phyloP scores from a whole-genome alignment of 2,888 invertebrate species.

The Agriopis leucophaearia region DNA sequence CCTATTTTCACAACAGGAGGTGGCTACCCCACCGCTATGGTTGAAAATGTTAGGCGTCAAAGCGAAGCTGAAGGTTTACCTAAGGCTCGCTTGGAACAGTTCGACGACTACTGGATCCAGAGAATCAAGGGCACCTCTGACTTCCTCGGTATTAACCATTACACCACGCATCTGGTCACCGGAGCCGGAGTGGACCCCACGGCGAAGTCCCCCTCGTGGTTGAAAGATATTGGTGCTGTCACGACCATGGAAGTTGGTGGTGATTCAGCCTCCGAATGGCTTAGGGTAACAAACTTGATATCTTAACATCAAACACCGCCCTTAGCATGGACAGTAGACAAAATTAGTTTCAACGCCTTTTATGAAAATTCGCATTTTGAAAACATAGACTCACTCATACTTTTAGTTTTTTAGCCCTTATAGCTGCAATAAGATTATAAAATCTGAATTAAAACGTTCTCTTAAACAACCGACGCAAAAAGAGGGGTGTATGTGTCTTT shows the following conservation, averaged over 20 bases:
- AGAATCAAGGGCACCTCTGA: constrained; percentile 82
- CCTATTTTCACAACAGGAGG: constrained; percentile 82
- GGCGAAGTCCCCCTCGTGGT: constrained; percentile 81
- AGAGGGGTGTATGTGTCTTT: too few relatives aligned
- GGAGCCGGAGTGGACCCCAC: constrained; percentile 75
- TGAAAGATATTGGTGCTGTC: constrained; percentile 80
- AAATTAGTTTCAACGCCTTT: background rate
- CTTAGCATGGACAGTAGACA: background rate
- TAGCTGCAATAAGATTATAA: too few relatives aligned
- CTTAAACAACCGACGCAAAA: too few relatives aligned
- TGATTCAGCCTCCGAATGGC: constrained; percentile 81
- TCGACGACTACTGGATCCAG: constrained; percentile 77
- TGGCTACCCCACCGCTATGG: constrained; percentile 81
- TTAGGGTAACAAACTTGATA: constrained; percentile 64
- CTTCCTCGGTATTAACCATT: constrained; percentile 83
- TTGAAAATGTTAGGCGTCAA: constrained; percentile 75
- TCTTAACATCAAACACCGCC: background rate
- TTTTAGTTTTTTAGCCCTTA: background rate
- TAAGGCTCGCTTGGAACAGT: constrained; percentile 77
- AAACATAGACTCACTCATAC: background rate
- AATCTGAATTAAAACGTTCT: too few relatives aligned
- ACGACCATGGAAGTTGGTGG: constrained; percentile 78
- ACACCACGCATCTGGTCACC: constrained; percentile 79
- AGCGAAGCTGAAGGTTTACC: constrained; percentile 75
- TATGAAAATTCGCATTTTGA: background rate